Evolutionary conservation across 30 jellyfish, hydroid and myxozoan species (phyloP).

Genomic region (Pseudorhiza aurosa): DNA sequence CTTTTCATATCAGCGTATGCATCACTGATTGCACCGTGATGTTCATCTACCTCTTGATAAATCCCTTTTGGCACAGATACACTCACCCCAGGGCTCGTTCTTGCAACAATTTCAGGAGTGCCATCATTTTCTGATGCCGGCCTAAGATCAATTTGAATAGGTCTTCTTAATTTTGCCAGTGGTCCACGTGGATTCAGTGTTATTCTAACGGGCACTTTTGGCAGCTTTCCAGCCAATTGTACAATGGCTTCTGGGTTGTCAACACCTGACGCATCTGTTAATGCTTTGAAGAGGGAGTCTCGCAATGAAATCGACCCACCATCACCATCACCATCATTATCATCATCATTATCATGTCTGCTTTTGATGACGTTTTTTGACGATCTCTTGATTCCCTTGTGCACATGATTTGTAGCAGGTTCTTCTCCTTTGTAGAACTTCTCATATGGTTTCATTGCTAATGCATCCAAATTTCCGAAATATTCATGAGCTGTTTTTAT

Average conservation of each 20-base stretch:
- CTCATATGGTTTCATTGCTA: slow-evolving; percentile 96
- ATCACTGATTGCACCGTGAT: slow-evolving; percentile 34
- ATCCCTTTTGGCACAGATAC: slow-evolving; percentile 77
- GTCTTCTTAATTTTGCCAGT: slow-evolving; percentile 86
- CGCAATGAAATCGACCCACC: neutral
- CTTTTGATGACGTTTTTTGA: slow-evolving; percentile 13
- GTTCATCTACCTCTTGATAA: slow-evolving; percentile 53
- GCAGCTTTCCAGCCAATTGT: slow-evolving; percentile 93
- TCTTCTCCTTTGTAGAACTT: slow-evolving; percentile 73
- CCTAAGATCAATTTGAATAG: slow-evolving; percentile 90
- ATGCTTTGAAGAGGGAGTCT: slow-evolving; percentile 31
- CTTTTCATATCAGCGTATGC: slow-evolving; percentile 89
- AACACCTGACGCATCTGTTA: slow-evolving; percentile 49
- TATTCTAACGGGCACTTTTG: slow-evolving; percentile 96
- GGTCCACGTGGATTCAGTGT: slow-evolving; percentile 99
- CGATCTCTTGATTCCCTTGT: slow-evolving; percentile 39
- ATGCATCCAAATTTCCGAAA: slow-evolving; percentile 82
- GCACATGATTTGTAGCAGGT: slow-evolving; percentile 8
- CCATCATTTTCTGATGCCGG: slow-evolving; percentile 86
- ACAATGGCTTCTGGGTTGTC: slow-evolving; percentile 87
- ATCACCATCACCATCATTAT: slow-evolving; percentile 20
- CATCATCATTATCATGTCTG: slow-evolving; percentile 33
- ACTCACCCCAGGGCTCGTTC: slow-evolving; percentile 91
- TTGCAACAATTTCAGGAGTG: slow-evolving; percentile 73
- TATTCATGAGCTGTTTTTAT: slow-evolving; percentile 89